These are phyloP conservation scores for Mustela nigripes DNA, from an alignment of 2,113 vertebrate genomes.

Conservation along the genomic window DNA sequence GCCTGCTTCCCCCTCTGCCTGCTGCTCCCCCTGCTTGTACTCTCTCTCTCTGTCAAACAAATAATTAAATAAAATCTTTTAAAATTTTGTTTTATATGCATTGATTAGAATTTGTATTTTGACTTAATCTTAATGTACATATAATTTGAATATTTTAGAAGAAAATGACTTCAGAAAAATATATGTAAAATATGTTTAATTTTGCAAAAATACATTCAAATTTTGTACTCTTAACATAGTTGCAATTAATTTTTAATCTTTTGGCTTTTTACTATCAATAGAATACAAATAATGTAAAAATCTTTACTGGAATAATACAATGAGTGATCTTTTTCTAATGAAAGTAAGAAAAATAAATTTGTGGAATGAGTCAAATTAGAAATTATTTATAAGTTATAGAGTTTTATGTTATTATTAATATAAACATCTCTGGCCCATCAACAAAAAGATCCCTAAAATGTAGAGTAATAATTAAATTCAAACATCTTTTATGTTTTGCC, in stretches of 20 bases:
- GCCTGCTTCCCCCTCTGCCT: too few relatives aligned
- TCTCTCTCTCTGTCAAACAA: too few relatives aligned
- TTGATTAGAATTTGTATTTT: slow-evolving; percentile 16
- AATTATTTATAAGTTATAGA: slow-evolving; percentile 2
- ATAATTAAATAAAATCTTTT: too few relatives aligned
- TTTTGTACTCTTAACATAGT: background rate
- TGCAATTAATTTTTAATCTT: background rate
- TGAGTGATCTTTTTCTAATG: background rate
- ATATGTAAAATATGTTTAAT: slow-evolving; percentile 37
- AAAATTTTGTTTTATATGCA: background rate
- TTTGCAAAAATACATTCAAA: slow-evolving; percentile 33
- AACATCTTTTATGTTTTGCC: slow-evolving; percentile 34
- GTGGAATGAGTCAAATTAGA: background rate
- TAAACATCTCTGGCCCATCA: background rate
- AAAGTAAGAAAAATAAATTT: slow-evolving; percentile 44
- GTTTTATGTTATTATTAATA: background rate
- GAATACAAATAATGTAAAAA: background rate
- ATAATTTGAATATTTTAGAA: slow-evolving; percentile 14
- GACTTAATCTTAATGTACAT: slow-evolving; percentile 5
- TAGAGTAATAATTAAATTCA: slow-evolving; percentile 27
- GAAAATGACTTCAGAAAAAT: background rate
- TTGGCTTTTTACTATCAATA: background rate
- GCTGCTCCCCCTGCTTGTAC: too few relatives aligned
- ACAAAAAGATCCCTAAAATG: background rate
- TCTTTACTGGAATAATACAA: background rate